These are phyloP conservation scores for Eolophus roseicapilla DNA, from an alignment of 2,113 vertebrate genomes.

Conservation along the genomic window DNA sequence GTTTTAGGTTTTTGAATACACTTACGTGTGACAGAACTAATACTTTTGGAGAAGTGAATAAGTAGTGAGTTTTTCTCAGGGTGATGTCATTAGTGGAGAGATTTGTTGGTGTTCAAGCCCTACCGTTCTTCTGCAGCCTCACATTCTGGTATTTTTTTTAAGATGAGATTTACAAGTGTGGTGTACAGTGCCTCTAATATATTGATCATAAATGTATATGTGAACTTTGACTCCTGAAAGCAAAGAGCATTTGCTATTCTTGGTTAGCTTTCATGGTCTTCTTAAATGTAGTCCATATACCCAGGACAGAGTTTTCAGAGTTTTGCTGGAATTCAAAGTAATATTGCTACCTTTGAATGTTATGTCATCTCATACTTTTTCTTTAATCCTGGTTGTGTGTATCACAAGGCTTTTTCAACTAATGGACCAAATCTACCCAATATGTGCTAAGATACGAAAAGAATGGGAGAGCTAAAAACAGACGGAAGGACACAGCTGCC, in stretches of 20 bases:
- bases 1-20: not conserved
- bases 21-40: not conserved
- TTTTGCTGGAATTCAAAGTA: not conserved
- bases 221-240: not conserved
- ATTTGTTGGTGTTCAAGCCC: not conserved
- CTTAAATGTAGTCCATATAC: not conserved
- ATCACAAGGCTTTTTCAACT: not conserved
- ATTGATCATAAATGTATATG: no score
- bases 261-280: not conserved
- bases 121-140: not conserved
- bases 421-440: not conserved
- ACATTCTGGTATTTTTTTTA: not conserved
- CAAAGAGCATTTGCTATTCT: not conserved
- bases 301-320: not conserved
- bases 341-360: not conserved
- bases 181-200: not conserved
- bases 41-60: not conserved
- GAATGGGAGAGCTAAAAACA: not conserved
- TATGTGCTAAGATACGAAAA: no score
- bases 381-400: not conserved
- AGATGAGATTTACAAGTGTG: not conserved
- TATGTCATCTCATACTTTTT: not conserved
- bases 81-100: rapidly evolving
- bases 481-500: not conserved
- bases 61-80: not conserved